Evolutionary conservation across 2,797 vertebrate species (phyloP).

Genomic region (Diplodus sargus): DNA sequence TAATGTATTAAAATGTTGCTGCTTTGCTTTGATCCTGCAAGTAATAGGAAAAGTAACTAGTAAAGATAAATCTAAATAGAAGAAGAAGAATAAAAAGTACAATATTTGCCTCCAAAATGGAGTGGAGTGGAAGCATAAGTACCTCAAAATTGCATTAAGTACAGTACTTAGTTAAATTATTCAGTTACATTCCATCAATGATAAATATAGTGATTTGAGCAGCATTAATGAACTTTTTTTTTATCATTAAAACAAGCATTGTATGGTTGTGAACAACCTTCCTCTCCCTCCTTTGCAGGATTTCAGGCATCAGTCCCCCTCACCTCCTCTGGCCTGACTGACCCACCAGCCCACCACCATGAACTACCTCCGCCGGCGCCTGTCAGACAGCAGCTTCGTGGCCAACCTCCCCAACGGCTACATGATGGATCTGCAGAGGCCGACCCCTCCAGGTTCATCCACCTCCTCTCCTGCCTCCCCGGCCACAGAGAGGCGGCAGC

Average conservation of each 20-base stretch:
- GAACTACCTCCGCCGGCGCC: constrained; percentile 97
- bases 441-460: constrained; percentile 87
- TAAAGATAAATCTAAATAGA: no score
- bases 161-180: no score
- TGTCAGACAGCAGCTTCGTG: constrained; percentile 97
- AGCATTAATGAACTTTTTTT: not conserved
- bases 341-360: constrained; percentile 79
- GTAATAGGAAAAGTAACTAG: no score
- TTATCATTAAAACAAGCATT: not conserved
- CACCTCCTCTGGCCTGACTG: constrained; percentile 63
- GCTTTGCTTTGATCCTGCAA: no score
- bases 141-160: no score
- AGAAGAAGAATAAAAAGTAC: no score
- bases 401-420: constrained; percentile 97
- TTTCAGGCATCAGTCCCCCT: constrained; percentile 38
- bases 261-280: not conserved
- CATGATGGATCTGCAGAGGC: constrained; percentile 95
- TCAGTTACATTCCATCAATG: not conserved
- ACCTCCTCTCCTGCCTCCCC: constrained; percentile 91
- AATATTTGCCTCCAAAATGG: no score
- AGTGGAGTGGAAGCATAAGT: no score
- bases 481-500: constrained; percentile 89
- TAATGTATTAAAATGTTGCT: no score
- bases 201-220: not conserved
- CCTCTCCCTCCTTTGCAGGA: constrained; percentile 35